A percentile compares a stretch with the other conserved stretches of the same genome.
phyloP scores from a whole-genome alignment of 2,888 invertebrate genomes.

The Argynnis bischoffii region DNA sequence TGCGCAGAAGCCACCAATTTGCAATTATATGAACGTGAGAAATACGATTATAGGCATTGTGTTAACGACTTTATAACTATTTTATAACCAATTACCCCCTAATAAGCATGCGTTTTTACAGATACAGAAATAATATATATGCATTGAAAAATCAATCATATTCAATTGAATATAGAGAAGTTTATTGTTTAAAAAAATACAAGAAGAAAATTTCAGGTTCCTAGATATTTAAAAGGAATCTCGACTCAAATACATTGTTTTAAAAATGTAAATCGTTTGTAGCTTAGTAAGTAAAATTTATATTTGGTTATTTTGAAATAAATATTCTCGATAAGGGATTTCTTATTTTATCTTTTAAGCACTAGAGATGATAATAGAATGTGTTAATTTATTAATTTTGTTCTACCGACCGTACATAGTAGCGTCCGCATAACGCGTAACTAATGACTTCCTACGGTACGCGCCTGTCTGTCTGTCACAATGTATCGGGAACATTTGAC shows the following conservation, averaged over 20 bases:
- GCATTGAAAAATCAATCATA: conserved; percentile 12
- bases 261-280: not conserved
- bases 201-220: not conserved
- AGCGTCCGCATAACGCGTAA: conserved; percentile 45
- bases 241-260: not conserved
- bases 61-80: conserved; percentile 40
- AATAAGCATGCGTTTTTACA: conserved; percentile 35
- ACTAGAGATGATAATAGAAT: not conserved
- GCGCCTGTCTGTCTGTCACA: conserved; percentile 53
- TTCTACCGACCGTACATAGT: conserved; percentile 34
- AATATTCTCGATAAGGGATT: not conserved
- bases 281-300: not conserved
- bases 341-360: not conserved
- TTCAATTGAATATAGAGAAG: not conserved
- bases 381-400: conserved; percentile 8
- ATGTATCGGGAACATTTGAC: conserved; percentile 47
- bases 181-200: conserved; percentile 1
- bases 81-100: conserved; percentile 37
- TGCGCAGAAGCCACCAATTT: not conserved
- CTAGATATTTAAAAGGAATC: not conserved
- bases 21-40: conserved; percentile 29
- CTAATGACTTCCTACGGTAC: conserved; percentile 52
- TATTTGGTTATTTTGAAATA: not conserved
- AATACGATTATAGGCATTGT: conserved; percentile 26
- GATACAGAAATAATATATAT: not conserved